Base-by-base conservation (phyloP, 1,140 invertebrate species). In the Berghia stephanieae region DNA sequence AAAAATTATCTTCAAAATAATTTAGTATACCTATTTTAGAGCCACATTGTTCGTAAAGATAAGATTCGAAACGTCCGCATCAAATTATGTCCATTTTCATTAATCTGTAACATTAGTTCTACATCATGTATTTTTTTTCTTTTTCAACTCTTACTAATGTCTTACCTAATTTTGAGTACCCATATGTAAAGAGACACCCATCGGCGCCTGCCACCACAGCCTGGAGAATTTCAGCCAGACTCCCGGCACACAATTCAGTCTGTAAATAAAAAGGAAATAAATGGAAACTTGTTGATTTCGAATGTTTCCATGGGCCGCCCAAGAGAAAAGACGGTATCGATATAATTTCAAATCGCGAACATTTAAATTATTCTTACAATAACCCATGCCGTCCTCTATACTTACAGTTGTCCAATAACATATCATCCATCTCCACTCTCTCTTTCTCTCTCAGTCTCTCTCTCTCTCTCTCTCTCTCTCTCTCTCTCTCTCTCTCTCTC, bases 121-220 rank as follows among this genome's bases (percentile, higher is more conserved):
- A n/a, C n/a, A n/a, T n/a, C n/a, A n/a, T n/a, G n/a, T n/a, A n/a
- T n/a, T n/a, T n/a, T n/a, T n/a, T n/a, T n/a, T n/a, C n/a, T n/a
- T n/a, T n/a, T n/a, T n/a, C n/a, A n/a, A n/a, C n/a, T n/a, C n/a
- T n/a, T n/a, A n/a, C n/a, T n/a, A n/a, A n/a, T n/a, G n/a, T n/a
- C 92, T 94, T 91, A 96, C 96, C 96, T 75, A 96, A 92, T 89
- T 94, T 94, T 63, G 95, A 94, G 88, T 98, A 96, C 86, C 96
- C 96, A 86, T 96, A 96, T 84, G 94, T 95, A 88, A 96, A 96
- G 73, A 98, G 92, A 89, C 96, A 97, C 55, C 96, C 96, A 88
- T 98, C 96, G 27, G 94, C 95, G 21, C 96, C 96, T 85, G 96
- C 96, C 83, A 98, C 94, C 77, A 98, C 96, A 42, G 96, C 95